Evolutionary conservation across 2,888 invertebrate genomes (phyloP).

Genomic region (Lasioglossum vierecki): DNA sequence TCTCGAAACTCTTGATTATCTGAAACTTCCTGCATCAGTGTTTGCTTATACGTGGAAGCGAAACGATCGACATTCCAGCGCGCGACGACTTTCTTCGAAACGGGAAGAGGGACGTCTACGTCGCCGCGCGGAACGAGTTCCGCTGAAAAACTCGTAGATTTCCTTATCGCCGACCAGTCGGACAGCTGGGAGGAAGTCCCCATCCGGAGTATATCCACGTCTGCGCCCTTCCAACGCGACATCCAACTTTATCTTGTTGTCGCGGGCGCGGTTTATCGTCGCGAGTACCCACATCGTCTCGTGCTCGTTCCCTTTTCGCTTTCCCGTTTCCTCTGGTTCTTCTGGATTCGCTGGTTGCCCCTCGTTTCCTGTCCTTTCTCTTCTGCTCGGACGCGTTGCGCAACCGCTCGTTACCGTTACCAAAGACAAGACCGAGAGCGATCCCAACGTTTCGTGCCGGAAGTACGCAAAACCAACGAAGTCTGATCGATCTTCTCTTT

Average conservation of each 20-base stretch:
- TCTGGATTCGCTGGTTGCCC: neutral
- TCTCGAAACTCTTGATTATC: conserved; percentile 34
- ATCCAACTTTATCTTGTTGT: conserved; percentile 57
- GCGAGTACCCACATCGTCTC: conserved; percentile 3
- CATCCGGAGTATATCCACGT: conserved; percentile 67
- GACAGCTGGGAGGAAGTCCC: conserved; percentile 75
- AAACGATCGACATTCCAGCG: conserved; percentile 57
- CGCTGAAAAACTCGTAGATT: conserved; percentile 69
- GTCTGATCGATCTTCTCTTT: conserved; percentile 35
- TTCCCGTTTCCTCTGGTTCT: neutral
- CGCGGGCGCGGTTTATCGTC: conserved; percentile 50
- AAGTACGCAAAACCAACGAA: conserved; percentile 36
- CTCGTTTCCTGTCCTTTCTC: conserved; percentile 8
- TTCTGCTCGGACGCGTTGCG: conserved; percentile 46
- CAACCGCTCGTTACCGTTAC: conserved; percentile 62
- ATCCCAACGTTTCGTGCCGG: conserved; percentile 32
- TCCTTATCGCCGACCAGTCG: conserved; percentile 65
- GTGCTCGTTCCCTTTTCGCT: conserved; percentile 12
- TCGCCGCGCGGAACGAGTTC: conserved; percentile 58
- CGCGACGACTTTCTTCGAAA: conserved; percentile 65
- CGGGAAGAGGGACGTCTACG: conserved; percentile 59
- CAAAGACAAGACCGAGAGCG: conserved; percentile 45
- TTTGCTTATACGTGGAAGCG: conserved; percentile 30
- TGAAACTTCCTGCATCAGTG: conserved; percentile 36
- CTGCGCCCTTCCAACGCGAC: conserved; percentile 53